Evolutionary conservation across 2,888 invertebrate genomes (phyloP).

Genomic region (Tortrix viridana): DNA sequence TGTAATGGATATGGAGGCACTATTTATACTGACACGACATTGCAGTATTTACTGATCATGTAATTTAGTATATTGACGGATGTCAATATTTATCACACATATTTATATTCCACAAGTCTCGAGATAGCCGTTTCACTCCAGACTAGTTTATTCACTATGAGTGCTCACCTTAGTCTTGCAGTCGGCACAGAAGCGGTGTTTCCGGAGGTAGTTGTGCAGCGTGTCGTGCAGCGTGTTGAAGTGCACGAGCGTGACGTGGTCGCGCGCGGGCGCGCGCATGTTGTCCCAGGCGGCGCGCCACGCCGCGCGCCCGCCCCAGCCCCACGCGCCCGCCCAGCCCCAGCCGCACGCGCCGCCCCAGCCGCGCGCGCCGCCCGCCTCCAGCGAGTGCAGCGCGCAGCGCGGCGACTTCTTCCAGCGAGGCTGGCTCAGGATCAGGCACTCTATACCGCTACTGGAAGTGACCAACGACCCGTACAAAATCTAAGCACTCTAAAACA

Average conservation of each 20-base stretch:
- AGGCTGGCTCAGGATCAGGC: constrained; percentile 91
- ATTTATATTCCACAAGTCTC: too few species aligned
- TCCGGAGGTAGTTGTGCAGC: constrained; percentile 94
- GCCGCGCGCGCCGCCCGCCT: constrained; percentile 91
- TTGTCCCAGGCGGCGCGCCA: constrained; percentile 95
- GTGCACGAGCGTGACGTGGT: constrained; percentile 94
- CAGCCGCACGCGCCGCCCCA: constrained; percentile 90
- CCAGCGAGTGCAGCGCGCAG: constrained; percentile 95
- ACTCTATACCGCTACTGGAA: constrained; percentile 88
- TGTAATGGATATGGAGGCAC: too few species aligned
- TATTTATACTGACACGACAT: too few species aligned
- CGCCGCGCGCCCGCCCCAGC: constrained; percentile 83
- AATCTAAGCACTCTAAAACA: too few species aligned
- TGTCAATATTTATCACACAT: too few species aligned
- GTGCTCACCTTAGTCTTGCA: constrained; percentile 98
- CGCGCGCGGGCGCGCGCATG: constrained; percentile 91
- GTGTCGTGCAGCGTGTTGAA: constrained; percentile 93
- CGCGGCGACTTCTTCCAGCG: constrained; percentile 95
- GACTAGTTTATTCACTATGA: too few species aligned
- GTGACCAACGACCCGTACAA: neutral
- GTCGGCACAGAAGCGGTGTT: constrained; percentile 97
- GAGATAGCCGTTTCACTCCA: too few species aligned
- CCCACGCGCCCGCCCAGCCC: constrained; percentile 91
- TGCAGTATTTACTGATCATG: too few species aligned
- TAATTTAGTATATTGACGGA: too few species aligned